Evolutionary conservation across 2,113 vertebrate species (phyloP).

Genomic region (Sturnus vulgaris): DNA sequence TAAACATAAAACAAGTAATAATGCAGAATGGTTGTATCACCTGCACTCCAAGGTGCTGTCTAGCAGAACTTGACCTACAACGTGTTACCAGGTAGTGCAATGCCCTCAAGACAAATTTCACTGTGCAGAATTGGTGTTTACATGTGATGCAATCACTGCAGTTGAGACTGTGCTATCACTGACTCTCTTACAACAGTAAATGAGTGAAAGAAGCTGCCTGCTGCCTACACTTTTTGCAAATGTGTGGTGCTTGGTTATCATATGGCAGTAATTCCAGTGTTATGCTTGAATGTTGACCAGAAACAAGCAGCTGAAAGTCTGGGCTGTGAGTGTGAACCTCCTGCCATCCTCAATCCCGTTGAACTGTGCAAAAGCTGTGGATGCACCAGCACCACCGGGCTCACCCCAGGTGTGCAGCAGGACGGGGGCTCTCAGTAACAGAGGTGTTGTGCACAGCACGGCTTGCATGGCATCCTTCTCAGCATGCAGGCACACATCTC

Average conservation of each 20-base stretch:
- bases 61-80: background rate
- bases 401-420: background rate
- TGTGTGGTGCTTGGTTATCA: background rate
- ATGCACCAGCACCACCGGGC: background rate
- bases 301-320: background rate
- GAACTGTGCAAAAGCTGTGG: accelerated
- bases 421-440: background rate
- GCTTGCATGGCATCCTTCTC: background rate
- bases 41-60: background rate
- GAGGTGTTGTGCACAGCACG: background rate
- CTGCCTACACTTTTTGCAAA: background rate
- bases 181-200: background rate
- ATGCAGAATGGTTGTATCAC: background rate
- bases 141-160: background rate
- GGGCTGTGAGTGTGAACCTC: background rate
- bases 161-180: background rate
- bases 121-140: background rate
- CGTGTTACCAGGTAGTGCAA: background rate
- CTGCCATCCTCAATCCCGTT: background rate
- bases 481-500: background rate
- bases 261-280: background rate
- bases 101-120: background rate
- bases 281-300: background rate
- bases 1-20: background rate
- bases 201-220: background rate